Conservation (phyloP, 2,888 invertebrate genomes). For the Alentia gelatinosa region DNA sequence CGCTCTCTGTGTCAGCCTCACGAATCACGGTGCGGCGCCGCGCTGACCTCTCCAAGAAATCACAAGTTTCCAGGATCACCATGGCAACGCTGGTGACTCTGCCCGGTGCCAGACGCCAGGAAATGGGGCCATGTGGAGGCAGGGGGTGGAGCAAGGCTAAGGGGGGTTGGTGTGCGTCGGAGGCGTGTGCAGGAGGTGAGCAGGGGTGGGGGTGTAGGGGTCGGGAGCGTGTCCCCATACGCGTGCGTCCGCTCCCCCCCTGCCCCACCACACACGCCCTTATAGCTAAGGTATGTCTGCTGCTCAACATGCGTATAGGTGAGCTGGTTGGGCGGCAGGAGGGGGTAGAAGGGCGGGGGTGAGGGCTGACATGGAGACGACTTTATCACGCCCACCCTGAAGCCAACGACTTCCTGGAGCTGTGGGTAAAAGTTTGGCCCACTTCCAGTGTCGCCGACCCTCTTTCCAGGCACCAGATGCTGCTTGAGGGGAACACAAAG, state of each 20-base stretch:
- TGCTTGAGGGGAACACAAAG: neutral
- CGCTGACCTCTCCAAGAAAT: conserved; percentile 42
- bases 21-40: neutral
- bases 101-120: conserved; percentile 20
- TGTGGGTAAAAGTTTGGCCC: neutral
- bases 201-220: neutral
- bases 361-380: neutral
- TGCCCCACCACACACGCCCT: too few relatives aligned
- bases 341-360: too few relatives aligned
- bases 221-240: conserved; percentile 5
- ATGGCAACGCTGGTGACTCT: conserved; percentile 47
- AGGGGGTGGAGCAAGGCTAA: neutral
- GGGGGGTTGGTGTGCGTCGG: neutral
- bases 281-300: conserved; percentile 23
- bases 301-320: neutral
- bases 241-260: neutral
- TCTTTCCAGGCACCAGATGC: neutral
- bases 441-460: conserved; percentile 38
- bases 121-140: conserved; percentile 48
- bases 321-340: neutral
- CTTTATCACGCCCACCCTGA: neutral
- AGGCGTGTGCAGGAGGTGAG: neutral
- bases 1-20: neutral
- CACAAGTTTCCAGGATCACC: conserved; percentile 50
- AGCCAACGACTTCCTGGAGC: too few relatives aligned